Percentiles rank a stretch among this genome's conserved stretches.
phyloP scores from a whole-genome alignment of 2,888 invertebrate genomes.

The Dolichomitus sp. region DNA sequence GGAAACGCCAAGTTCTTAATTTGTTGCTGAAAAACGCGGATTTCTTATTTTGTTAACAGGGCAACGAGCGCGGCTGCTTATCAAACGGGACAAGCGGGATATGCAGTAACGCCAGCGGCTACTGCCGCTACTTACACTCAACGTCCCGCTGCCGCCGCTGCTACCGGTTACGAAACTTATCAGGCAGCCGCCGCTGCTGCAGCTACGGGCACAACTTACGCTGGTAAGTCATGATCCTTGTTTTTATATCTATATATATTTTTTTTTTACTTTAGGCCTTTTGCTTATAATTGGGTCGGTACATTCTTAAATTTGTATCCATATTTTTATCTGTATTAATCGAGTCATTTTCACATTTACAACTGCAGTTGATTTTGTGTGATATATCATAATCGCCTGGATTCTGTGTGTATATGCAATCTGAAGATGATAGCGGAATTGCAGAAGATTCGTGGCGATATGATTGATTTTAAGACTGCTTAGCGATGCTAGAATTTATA shows the following conservation, averaged over 20 bases:
- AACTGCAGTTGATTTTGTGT: too few species aligned
- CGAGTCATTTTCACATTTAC: too few species aligned
- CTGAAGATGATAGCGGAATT: too few species aligned
- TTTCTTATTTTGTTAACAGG: conserved; percentile 71
- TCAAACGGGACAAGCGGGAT: conserved; percentile 94
- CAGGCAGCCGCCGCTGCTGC: conserved; percentile 93
- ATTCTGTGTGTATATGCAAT: too few species aligned
- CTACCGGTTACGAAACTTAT: conserved; percentile 92
- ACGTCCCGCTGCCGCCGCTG: conserved; percentile 91
- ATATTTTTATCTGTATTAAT: too few species aligned
- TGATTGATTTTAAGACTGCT: too few species aligned
- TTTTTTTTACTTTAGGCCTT: not conserved
- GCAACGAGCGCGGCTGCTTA: conserved; percentile 94
- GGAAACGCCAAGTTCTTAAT: not conserved
- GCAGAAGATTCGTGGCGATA: too few species aligned
- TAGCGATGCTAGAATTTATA: too few species aligned
- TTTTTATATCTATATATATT: not conserved
- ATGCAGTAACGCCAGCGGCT: conserved; percentile 93
- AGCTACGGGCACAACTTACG: conserved; percentile 91
- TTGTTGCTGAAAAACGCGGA: not conserved
- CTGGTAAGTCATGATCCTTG: conserved; percentile 83
- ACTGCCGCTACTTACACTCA: conserved; percentile 95
- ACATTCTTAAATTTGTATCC: too few species aligned
- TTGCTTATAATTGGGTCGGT: too few species aligned
- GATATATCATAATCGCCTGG: too few species aligned